A percentile compares a stretch with the other conserved stretches of the same genome.
Evolutionary conservation across 2,888 invertebrate genomes (phyloP).

Genomic region (Euzophera pinguis): DNA sequence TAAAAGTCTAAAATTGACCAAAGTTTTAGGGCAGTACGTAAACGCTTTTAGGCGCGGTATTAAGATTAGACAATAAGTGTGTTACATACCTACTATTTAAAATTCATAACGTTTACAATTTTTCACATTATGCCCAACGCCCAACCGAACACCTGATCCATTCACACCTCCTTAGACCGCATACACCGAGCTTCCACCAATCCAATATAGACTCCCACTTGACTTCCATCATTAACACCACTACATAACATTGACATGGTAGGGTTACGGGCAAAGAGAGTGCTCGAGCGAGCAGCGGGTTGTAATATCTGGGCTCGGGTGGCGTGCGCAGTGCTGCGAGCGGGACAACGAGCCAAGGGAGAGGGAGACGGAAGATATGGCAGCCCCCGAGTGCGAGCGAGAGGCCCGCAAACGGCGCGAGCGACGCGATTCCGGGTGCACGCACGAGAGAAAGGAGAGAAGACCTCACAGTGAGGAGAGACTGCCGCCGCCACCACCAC

Average conservation of each 20-base stretch:
- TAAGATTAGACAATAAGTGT: slow-evolving; percentile 4
- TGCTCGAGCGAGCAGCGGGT: slow-evolving; percentile 69
- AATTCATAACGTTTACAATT: slow-evolving; percentile 21
- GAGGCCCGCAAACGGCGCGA: slow-evolving; percentile 82
- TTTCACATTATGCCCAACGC: slow-evolving; percentile 28
- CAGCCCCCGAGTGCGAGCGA: slow-evolving; percentile 77
- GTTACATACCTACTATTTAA: slow-evolving; percentile 17
- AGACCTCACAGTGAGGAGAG: slow-evolving; percentile 72
- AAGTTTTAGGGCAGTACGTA: slow-evolving; percentile 10
- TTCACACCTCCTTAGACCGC: slow-evolving; percentile 39
- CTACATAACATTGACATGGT: slow-evolving; percentile 49
- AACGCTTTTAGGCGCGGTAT: slow-evolving; percentile 25
- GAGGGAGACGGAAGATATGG: slow-evolving; percentile 71
- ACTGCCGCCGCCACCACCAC: slow-evolving; percentile 62
- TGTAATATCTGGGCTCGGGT: slow-evolving; percentile 70
- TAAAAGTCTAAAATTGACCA: neutral
- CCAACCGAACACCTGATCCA: slow-evolving; percentile 33
- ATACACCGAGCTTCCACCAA: slow-evolving; percentile 41
- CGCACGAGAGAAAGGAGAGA: slow-evolving; percentile 71
- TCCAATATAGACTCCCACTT: neutral
- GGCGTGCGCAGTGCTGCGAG: slow-evolving; percentile 76
- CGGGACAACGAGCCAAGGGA: slow-evolving; percentile 44
- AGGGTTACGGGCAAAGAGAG: slow-evolving; percentile 74
- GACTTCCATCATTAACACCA: slow-evolving; percentile 42
- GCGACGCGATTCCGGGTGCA: slow-evolving; percentile 78